phyloP scores from a whole-genome alignment of 2,113 vertebrate genomes.

The Pedionomus torquatus region DNA sequence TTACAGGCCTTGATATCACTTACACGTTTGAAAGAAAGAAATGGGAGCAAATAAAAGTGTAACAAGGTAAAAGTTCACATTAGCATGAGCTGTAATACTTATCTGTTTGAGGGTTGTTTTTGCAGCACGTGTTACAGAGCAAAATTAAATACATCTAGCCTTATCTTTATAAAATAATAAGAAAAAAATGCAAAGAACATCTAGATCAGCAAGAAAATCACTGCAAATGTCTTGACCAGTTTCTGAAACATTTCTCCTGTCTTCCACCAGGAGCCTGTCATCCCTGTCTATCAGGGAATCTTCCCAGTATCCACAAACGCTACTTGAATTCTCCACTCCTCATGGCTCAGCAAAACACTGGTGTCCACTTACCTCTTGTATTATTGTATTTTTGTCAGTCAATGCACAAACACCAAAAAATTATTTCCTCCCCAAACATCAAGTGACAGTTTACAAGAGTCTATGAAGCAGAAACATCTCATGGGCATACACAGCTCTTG shows the following conservation, averaged over 20 bases:
- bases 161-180: neutral
- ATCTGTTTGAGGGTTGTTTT: neutral
- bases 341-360: neutral
- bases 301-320: neutral
- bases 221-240: neutral
- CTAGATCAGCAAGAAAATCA: neutral
- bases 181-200: neutral
- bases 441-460: neutral
- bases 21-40: constrained; percentile 33
- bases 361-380: neutral
- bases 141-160: neutral
- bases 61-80: neutral
- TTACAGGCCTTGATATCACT: constrained; percentile 57
- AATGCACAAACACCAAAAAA: neutral
- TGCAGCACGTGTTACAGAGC: neutral
- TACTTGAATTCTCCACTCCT: neutral
- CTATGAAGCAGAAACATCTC: neutral
- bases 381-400: neutral
- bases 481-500: neutral
- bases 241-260: neutral
- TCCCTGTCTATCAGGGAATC: neutral
- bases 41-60: constrained; percentile 20
- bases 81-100: neutral
- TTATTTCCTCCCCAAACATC: neutral
- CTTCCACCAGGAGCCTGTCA: neutral